A percentile compares a stretch with the other conserved stretches of the same genome.
phyloP scores from a whole-genome alignment of 1,140 invertebrate genomes.

The Berghia stephanieae region DNA sequence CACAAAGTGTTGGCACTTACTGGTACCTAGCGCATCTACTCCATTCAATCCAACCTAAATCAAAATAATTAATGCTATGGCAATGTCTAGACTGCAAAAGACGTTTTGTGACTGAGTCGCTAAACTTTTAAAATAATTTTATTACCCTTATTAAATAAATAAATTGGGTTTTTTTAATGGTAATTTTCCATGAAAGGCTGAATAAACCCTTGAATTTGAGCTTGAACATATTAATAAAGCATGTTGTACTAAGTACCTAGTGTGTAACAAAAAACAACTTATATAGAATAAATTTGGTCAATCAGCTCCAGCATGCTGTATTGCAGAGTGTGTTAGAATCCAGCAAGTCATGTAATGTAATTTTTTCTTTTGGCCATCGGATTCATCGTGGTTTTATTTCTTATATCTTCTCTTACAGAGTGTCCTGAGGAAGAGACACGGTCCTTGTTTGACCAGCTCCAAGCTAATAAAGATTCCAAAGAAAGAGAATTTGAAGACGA shows the following conservation, averaged over 20 bases:
- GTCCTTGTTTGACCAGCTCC: conserved; percentile 86
- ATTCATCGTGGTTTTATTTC: not conserved
- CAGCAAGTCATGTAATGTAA: not conserved
- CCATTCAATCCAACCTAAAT: too few relatives aligned
- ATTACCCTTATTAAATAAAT: too few relatives aligned
- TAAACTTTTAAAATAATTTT: too few relatives aligned
- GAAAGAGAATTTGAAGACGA: conserved; percentile 95
- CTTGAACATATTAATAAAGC: not conserved
- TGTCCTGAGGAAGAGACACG: conserved; percentile 87
- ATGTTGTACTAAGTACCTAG: not conserved
- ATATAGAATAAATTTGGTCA: not conserved
- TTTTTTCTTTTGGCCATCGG: not conserved
- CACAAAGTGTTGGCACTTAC: too few relatives aligned
- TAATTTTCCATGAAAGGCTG: not conserved
- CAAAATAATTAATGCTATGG: too few relatives aligned
- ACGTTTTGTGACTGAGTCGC: too few relatives aligned
- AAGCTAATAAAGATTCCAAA: conserved; percentile 90
- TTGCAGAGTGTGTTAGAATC: too few relatives aligned
- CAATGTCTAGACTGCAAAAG: too few relatives aligned
- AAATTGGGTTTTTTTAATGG: not conserved
- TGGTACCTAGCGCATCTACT: too few relatives aligned
- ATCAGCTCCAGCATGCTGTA: too few relatives aligned
- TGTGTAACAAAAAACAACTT: too few relatives aligned
- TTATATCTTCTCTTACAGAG: conserved; percentile 75
- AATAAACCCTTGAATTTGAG: not conserved